Evolutionary conservation across 1,140 invertebrate species (phyloP).

Genomic region (Dicyema japonicum): DNA sequence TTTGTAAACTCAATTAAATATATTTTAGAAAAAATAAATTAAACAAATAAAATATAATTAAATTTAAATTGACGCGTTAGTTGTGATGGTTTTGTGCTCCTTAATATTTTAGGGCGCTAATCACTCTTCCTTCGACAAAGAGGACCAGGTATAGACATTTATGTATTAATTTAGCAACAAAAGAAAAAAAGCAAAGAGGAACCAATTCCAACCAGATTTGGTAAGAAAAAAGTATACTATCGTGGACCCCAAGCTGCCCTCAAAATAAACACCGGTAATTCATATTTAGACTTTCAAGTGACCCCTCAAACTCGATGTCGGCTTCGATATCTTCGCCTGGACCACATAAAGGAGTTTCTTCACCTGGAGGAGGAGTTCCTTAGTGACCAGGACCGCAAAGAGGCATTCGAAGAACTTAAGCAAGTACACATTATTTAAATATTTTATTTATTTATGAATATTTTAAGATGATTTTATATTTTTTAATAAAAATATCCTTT

Average conservation of each 20-base stretch:
- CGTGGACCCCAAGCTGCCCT: conserved; percentile 89
- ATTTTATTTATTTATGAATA: no score
- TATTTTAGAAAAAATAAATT: no score
- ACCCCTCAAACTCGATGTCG: conserved; percentile 79
- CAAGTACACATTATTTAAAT: conserved; percentile 34
- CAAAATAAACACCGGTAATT: conserved; percentile 49
- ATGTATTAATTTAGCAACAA: conserved; percentile 22
- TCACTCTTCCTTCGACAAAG: not conserved
- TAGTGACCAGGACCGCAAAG: conserved; percentile 74
- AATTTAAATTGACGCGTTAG: no score
- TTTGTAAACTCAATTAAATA: no score
- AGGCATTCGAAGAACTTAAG: conserved; percentile 91
- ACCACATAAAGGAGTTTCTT: conserved; percentile 90
- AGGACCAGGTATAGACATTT: conserved; percentile 2
- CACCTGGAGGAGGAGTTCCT: conserved; percentile 98
- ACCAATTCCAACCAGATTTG: conserved; percentile 76
- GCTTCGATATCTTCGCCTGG: conserved; percentile 64
- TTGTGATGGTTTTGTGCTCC: no score
- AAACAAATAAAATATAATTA: no score
- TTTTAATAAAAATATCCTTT: not conserved
- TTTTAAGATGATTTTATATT: conserved; percentile 3
- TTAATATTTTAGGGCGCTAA: conserved; percentile 2
- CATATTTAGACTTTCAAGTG: conserved; percentile 24
- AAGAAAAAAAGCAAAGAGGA: conserved; percentile 98
- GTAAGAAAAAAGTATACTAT: conserved; percentile 76